A percentile compares a stretch with the other conserved stretches of the same genome.
Evolutionary conservation across 2,888 invertebrate species (phyloP).

Genomic region (Dimorphilus gyrociliatus): DNA sequence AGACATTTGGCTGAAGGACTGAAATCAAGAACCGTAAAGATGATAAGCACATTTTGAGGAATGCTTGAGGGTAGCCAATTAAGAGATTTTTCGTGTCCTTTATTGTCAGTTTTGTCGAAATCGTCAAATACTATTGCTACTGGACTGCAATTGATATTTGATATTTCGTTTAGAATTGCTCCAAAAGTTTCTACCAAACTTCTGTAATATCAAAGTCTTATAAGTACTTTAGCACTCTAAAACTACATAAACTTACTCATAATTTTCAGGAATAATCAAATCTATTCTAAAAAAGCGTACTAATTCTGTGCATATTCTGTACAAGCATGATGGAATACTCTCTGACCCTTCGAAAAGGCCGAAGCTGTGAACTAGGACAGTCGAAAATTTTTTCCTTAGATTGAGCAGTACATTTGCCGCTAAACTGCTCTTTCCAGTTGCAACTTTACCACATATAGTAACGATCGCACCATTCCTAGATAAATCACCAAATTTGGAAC

Average conservation of each 20-base stretch:
- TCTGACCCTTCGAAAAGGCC: constrained; percentile 30
- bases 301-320: constrained; percentile 23
- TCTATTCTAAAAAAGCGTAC: constrained; percentile 17
- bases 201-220: too few species aligned
- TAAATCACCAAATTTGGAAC: too few species aligned
- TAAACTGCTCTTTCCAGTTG: too few species aligned
- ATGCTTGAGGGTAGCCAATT: constrained; percentile 31
- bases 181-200: constrained; percentile 20
- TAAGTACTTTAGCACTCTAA: too few species aligned
- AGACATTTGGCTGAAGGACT: constrained; percentile 19
- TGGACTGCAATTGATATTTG: constrained; percentile 12
- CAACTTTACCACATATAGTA: too few species aligned
- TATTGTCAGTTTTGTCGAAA: constrained; percentile 27
- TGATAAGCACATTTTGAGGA: constrained; percentile 33
- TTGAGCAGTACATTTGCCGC: too few species aligned
- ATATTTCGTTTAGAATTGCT: constrained; percentile 20
- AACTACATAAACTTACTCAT: constrained; percentile 17
- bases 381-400: too few species aligned
- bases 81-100: constrained; percentile 24
- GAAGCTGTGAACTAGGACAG: constrained; percentile 25
- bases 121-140: constrained; percentile 35
- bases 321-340: constrained; percentile 21
- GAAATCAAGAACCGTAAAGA: constrained; percentile 21
- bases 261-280: constrained; percentile 21
- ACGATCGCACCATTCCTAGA: too few species aligned